These are phyloP conservation scores for Oxyura jamaicensis DNA, from an alignment of 2,113 vertebrate species.

Conservation along the genomic window DNA sequence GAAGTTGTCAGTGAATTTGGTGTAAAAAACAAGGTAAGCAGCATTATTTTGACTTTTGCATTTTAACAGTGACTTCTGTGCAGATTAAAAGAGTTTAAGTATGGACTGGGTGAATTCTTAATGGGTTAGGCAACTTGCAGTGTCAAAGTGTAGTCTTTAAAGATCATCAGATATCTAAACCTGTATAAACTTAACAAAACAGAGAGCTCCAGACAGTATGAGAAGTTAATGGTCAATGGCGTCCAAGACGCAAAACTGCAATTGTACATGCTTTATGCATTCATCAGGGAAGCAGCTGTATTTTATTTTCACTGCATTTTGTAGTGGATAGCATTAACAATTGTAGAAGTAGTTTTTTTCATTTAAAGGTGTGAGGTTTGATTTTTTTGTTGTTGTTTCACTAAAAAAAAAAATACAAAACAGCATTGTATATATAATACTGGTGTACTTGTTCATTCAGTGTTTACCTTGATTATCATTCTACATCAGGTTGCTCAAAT, in stretches of 20 bases:
- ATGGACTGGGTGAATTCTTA: neutral
- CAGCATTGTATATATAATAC: neutral
- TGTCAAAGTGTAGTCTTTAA: neutral
- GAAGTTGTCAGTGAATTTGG: conserved; percentile 87
- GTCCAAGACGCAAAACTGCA: neutral
- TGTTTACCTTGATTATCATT: neutral
- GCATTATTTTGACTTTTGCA: neutral
- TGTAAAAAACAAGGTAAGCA: conserved; percentile 79
- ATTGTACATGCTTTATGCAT: neutral
- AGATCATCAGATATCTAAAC: neutral
- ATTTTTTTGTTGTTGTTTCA: neutral
- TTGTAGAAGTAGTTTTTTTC: neutral
- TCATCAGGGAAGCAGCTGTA: neutral
- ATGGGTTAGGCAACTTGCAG: neutral
- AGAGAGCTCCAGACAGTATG: neutral
- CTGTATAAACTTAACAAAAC: neutral
- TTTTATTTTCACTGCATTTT: neutral
- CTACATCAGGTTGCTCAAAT: neutral
- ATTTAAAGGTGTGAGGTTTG: neutral
- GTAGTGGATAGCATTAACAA: neutral
- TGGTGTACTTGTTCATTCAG: neutral
- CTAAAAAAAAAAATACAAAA: too few species aligned
- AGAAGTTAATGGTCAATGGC: neutral
- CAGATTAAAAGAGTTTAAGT: neutral
- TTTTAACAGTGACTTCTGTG: neutral